Evolutionary conservation across 2,113 vertebrate species (phyloP).

Genomic region (Atherinomorus stipes): DNA sequence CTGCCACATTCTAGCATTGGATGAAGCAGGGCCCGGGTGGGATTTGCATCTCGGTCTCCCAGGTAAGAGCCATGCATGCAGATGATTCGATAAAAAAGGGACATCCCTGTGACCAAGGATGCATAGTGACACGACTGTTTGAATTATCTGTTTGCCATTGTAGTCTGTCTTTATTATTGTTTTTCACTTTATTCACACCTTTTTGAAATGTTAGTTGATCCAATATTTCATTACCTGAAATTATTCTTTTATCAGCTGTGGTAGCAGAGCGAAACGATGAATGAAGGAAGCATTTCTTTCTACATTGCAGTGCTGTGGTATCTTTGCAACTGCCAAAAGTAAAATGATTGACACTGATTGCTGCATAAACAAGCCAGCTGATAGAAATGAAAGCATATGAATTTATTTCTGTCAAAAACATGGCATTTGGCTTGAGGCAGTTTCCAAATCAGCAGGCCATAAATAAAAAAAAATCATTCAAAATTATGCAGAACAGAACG

Average conservation of each 20-base stretch:
- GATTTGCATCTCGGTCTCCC: no score
- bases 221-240: neutral
- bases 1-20: no score
- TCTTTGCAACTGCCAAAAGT: constrained; percentile 33
- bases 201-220: no score
- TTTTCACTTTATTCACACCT: no score
- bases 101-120: no score
- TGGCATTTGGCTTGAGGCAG: constrained; percentile 64
- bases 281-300: neutral
- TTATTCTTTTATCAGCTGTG: neutral
- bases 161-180: no score
- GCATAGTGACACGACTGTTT: no score
- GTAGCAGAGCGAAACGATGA: neutral
- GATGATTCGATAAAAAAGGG: no score
- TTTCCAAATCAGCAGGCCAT: constrained; percentile 68
- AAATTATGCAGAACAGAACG: constrained; percentile 55
- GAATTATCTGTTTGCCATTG: no score
- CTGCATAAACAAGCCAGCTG: constrained; percentile 51
- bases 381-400: constrained; percentile 47
- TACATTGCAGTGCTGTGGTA: constrained; percentile 7
- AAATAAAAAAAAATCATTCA: constrained; percentile 67
- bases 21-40: no score
- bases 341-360: constrained; percentile 66
- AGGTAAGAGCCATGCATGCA: no score
- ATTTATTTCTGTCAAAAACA: constrained; percentile 44